A percentile compares a stretch with the other conserved stretches of the same genome.
Evolutionary conservation across 2,888 invertebrate species (phyloP).

Genomic region (Lamellibrachia columna): DNA sequence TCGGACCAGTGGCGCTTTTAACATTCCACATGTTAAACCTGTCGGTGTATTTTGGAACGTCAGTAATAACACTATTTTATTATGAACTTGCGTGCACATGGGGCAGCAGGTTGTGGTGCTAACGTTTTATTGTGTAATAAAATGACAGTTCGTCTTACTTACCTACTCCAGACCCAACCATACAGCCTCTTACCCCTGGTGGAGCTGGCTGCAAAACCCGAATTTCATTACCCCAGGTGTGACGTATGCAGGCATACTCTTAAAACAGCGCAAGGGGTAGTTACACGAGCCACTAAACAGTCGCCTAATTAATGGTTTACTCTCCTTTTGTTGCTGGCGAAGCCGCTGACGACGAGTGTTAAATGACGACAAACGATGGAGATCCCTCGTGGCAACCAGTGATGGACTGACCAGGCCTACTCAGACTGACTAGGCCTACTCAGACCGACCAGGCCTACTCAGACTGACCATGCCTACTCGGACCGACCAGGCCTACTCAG

Average conservation of each 20-base stretch:
- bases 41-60: background rate
- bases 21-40: too few relatives aligned
- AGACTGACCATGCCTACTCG: too few relatives aligned
- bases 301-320: too few relatives aligned
- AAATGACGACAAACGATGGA: background rate
- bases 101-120: background rate
- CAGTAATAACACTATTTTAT: background rate
- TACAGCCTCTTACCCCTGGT: background rate
- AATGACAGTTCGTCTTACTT: background rate
- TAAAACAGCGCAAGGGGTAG: background rate
- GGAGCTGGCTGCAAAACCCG: background rate
- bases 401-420: too few relatives aligned
- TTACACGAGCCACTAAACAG: background rate
- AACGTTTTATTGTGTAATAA: background rate
- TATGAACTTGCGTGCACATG: background rate
- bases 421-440: too few relatives aligned
- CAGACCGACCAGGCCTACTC: too few relatives aligned
- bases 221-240: background rate
- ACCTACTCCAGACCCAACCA: background rate
- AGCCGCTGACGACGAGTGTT: too few relatives aligned
- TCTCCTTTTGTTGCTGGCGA: background rate
- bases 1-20: too few relatives aligned
- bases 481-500: too few relatives aligned
- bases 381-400: background rate
- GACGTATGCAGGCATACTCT: background rate